phyloP scores from a whole-genome alignment of 2,113 vertebrate species.

The Myotis lucifugus region DNA sequence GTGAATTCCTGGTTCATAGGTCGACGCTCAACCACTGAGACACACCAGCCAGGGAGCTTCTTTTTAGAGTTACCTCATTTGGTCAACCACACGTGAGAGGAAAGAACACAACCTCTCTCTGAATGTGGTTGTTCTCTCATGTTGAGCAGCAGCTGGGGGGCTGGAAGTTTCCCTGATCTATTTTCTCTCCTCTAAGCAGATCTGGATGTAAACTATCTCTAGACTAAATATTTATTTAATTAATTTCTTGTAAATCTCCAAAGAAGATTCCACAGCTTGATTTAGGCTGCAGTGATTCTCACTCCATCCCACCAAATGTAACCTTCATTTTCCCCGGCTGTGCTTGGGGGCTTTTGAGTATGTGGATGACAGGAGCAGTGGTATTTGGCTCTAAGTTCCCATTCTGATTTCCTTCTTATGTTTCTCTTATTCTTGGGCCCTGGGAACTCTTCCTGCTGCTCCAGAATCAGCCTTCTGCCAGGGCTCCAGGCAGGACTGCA shows the following conservation, averaged over 20 bases:
- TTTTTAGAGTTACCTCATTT: constrained; percentile 48
- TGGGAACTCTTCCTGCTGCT: neutral
- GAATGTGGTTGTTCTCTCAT: neutral
- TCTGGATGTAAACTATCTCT: constrained; percentile 29
- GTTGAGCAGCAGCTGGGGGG: neutral
- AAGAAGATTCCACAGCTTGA: neutral
- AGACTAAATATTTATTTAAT: constrained; percentile 30
- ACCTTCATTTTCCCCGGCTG: neutral
- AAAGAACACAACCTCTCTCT: neutral
- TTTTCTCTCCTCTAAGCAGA: constrained; percentile 18
- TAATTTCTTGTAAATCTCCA: constrained; percentile 1
- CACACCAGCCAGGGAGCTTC: neutral
- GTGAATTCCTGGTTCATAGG: too few species aligned
- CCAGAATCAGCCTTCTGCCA: neutral
- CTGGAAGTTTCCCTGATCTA: neutral
- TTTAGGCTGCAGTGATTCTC: neutral
- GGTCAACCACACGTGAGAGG: neutral
- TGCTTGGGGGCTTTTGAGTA: neutral
- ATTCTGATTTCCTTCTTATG: neutral
- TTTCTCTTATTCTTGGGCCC: neutral
- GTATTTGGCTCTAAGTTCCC: neutral
- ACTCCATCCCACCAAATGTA: neutral
- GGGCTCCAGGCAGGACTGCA: neutral
- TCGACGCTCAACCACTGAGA: too few species aligned
- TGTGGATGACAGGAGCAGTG: neutral